Conservation (phyloP, 2,888 invertebrate species). For the Metallyticus violacea region DNA sequence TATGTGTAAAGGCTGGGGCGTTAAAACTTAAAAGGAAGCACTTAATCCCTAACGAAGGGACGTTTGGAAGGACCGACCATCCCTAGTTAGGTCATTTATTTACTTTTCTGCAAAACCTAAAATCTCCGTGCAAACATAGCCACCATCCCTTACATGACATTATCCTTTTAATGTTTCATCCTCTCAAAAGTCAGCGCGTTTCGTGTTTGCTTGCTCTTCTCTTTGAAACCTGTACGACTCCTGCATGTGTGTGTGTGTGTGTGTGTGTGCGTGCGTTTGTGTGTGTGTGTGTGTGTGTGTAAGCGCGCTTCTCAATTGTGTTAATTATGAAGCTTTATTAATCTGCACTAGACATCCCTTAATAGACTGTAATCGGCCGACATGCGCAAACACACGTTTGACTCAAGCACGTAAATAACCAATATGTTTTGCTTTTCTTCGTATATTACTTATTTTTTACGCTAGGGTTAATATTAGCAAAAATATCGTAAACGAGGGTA, state of each 20-base stretch:
- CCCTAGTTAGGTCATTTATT: slow-evolving; percentile 9
- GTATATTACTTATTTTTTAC: no score
- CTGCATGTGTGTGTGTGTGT: background rate
- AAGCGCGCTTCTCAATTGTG: background rate
- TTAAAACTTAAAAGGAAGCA: slow-evolving; percentile 20
- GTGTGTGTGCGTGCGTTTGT: no score
- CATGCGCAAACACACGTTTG: background rate
- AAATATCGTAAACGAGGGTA: no score
- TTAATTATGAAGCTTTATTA: background rate
- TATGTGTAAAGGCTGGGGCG: background rate
- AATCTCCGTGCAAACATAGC: slow-evolving; percentile 3
- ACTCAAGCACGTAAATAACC: no score
- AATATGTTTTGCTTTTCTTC: no score
- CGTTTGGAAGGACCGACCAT: background rate
- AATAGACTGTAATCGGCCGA: background rate
- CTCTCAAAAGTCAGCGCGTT: background rate
- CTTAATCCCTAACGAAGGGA: slow-evolving; percentile 7
- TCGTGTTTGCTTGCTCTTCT: background rate
- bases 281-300: background rate
- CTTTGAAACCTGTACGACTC: background rate
- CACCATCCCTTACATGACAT: background rate
- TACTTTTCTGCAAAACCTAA: slow-evolving; percentile 13
- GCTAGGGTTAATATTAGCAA: no score
- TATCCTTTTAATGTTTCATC: background rate
- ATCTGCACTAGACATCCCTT: background rate